These are phyloP conservation scores for Drosophila greeni DNA, from an alignment of 2,888 invertebrate species.

Conservation along the genomic window DNA sequence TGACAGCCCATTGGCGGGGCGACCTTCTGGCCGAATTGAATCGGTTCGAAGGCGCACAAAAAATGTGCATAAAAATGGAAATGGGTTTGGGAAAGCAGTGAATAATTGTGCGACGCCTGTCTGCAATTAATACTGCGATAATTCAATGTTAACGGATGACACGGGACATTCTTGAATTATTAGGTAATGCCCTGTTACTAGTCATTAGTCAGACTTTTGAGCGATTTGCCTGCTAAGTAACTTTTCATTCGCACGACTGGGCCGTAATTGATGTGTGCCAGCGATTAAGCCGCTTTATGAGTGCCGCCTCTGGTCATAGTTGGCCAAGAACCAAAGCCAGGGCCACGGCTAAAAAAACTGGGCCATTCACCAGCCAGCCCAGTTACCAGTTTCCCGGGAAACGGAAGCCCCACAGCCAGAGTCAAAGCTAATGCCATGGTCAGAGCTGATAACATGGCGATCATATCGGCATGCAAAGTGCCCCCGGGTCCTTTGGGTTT, in stretches of 20 bases:
- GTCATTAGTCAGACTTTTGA: conserved; percentile 8
- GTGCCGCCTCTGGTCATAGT: conserved; percentile 13
- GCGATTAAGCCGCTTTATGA: conserved; percentile 36
- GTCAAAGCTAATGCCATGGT: conserved; percentile 24
- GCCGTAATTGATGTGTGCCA: conserved; percentile 25
- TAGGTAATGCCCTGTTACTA: conserved; percentile 1
- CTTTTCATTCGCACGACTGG: conserved; percentile 2
- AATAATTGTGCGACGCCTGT: neutral
- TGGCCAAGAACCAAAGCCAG: conserved; percentile 19
- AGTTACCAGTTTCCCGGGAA: conserved; percentile 8
- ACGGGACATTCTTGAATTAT: conserved; percentile 6
- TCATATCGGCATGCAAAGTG: conserved; percentile 53
- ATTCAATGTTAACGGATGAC: conserved; percentile 5
- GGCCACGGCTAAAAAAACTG: conserved; percentile 11
- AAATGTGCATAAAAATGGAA: conserved; percentile 26
- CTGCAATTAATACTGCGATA: conserved; percentile 14
- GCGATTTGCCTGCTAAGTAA: conserved; percentile 11
- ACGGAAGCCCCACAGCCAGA: conserved; percentile 15
- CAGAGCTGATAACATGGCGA: conserved; percentile 51
- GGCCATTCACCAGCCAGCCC: neutral
- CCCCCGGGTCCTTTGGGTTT: conserved; percentile 40
- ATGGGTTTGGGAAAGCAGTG: conserved; percentile 16
- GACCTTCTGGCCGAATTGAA: conserved; percentile 31
- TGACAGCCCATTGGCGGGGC: conserved; percentile 35
- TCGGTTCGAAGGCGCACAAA: neutral